Evolutionary conservation across 2,797 vertebrate genomes (phyloP).

Genomic region (Peromyscus nudipes): DNA sequence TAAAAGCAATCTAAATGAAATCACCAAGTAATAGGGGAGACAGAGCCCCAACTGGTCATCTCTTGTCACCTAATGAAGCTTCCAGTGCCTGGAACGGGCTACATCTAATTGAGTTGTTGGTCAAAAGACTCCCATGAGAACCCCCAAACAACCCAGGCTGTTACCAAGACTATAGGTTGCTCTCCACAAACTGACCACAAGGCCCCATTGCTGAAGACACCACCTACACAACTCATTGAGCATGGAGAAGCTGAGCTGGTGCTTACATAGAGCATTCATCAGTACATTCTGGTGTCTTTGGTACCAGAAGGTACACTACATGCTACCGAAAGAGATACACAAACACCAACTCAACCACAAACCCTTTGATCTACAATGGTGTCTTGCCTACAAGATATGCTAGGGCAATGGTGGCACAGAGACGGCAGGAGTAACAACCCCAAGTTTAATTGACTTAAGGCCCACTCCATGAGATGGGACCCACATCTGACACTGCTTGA

Average conservation of each 20-base stretch:
- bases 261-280: not conserved
- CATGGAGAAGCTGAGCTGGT: no score
- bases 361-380: not conserved
- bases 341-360: not conserved
- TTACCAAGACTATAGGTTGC: not conserved
- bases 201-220: not conserved
- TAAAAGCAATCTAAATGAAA: not conserved
- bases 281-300: not conserved
- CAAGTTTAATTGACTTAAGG: not conserved
- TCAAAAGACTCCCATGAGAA: not conserved
- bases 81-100: not conserved
- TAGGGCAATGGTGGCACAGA: not conserved
- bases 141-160: not conserved
- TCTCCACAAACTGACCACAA: not conserved
- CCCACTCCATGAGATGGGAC: not conserved
- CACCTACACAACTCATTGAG: not conserved
- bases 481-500: not conserved
- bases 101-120: not conserved
- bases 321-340: not conserved
- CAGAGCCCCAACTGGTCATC: not conserved
- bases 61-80: not conserved
- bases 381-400: not conserved
- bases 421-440: not conserved
- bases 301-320: not conserved
- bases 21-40: not conserved